These are phyloP conservation scores for Cephus nigrinus DNA, from an alignment of 2,888 invertebrate genomes.

Conservation along the genomic window DNA sequence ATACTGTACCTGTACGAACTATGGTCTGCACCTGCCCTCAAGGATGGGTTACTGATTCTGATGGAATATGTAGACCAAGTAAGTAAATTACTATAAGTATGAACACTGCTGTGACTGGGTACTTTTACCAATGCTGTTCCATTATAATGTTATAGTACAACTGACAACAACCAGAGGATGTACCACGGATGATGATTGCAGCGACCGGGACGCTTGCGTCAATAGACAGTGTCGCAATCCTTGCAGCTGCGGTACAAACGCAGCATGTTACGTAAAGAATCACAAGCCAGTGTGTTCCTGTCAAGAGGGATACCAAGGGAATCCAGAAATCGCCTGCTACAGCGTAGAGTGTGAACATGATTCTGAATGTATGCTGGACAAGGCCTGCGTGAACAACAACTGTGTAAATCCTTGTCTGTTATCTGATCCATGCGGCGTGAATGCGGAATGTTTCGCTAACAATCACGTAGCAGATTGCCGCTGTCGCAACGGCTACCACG, in stretches of 20 bases:
- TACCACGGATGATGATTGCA: slow-evolving; percentile 82
- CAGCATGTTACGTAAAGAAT: slow-evolving; percentile 83
- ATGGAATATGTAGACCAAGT: slow-evolving; percentile 81
- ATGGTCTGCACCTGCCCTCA: slow-evolving; percentile 90
- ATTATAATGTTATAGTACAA: slow-evolving; percentile 70
- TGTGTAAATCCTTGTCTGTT: slow-evolving; percentile 89
- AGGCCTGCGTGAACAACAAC: slow-evolving; percentile 86
- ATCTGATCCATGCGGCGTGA: slow-evolving; percentile 82
- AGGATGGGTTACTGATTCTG: slow-evolving; percentile 83
- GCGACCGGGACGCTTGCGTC: slow-evolving; percentile 82
- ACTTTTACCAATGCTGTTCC: neutral
- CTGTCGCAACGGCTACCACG: slow-evolving; percentile 82
- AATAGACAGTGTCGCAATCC: slow-evolving; percentile 88
- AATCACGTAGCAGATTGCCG: slow-evolving; percentile 81
- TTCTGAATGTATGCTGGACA: slow-evolving; percentile 84
- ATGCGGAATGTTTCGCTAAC: slow-evolving; percentile 83
- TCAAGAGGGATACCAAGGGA: slow-evolving; percentile 84
- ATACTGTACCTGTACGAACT: slow-evolving; percentile 87
- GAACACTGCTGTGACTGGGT: neutral
- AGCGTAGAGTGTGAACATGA: slow-evolving; percentile 85
- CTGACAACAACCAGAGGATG: slow-evolving; percentile 74
- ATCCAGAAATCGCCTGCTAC: slow-evolving; percentile 84
- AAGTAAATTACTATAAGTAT: slow-evolving; percentile 27
- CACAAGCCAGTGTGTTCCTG: slow-evolving; percentile 91
- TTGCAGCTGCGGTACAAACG: slow-evolving; percentile 87